These are phyloP conservation scores for Drosophila percnosoma DNA, from an alignment of 2,888 invertebrate genomes.

Conservation along the genomic window DNA sequence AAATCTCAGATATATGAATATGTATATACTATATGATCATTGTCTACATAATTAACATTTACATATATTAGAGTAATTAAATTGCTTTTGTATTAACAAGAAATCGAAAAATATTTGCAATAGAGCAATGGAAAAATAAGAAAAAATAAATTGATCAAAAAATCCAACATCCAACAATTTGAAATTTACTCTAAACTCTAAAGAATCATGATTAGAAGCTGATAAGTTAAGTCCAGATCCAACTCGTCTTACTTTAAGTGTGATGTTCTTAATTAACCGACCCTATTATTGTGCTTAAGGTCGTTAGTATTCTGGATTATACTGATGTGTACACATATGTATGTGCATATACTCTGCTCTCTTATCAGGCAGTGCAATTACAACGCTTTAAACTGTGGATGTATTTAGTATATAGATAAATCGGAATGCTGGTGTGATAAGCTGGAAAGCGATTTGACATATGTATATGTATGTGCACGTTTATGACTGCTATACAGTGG, in stretches of 20 bases:
- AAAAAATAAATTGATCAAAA: neutral
- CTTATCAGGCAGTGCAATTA: constrained; percentile 27
- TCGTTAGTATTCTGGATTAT: neutral
- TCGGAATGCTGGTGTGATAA: constrained; percentile 8
- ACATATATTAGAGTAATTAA: neutral
- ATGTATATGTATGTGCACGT: neutral
- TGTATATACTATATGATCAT: neutral
- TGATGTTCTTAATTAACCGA: neutral
- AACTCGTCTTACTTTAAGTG: neutral
- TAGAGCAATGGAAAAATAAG: neutral
- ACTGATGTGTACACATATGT: neutral
- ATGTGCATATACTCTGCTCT: neutral
- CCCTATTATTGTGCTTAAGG: neutral
- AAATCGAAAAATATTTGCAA: neutral
- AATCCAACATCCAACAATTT: neutral
- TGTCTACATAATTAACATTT: neutral
- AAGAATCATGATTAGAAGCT: neutral
- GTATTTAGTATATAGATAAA: constrained; percentile 18
- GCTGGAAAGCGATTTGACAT: neutral
- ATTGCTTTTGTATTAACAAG: neutral
- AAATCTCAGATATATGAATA: constrained; percentile 6
- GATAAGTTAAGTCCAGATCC: neutral
- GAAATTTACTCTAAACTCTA: neutral
- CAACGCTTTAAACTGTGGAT: neutral
- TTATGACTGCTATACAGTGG: neutral